Evolutionary conservation across 2,797 vertebrate species (phyloP).

Genomic region (Antennarius maculatus): DNA sequence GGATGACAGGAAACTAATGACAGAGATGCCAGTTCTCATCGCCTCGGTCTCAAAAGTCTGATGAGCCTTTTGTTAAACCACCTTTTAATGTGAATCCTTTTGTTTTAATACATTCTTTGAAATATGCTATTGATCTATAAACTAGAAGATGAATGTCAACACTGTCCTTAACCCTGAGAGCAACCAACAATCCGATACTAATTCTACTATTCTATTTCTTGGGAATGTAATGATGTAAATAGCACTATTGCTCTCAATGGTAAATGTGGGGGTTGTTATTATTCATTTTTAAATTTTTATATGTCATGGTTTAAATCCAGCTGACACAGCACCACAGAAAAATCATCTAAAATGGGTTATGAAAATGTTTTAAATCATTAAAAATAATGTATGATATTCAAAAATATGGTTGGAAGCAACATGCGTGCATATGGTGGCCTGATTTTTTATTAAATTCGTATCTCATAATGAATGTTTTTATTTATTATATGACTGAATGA

Average conservation of each 20-base stretch:
- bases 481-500: background rate
- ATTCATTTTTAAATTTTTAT: background rate
- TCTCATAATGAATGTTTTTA: background rate
- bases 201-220: background rate
- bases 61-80: background rate
- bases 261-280: background rate
- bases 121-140: background rate
- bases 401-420: background rate
- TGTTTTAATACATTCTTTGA: background rate
- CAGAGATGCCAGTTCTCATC: background rate
- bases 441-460: background rate
- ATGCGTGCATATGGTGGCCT: background rate
- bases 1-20: slow-evolving; percentile 40
- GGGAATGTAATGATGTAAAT: background rate
- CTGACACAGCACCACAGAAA: background rate
- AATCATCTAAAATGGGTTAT: background rate
- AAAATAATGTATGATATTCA: background rate
- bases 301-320: background rate
- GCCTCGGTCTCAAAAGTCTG: slow-evolving; percentile 8
- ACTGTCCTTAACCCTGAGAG: too few species aligned
- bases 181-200: background rate
- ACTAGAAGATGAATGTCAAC: too few species aligned
- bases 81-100: background rate
- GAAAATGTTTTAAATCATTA: background rate
- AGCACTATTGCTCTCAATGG: background rate